These are phyloP conservation scores for Oxygymnocypris stewartii DNA, from an alignment of 2,113 vertebrate species.

Conservation along the genomic window DNA sequence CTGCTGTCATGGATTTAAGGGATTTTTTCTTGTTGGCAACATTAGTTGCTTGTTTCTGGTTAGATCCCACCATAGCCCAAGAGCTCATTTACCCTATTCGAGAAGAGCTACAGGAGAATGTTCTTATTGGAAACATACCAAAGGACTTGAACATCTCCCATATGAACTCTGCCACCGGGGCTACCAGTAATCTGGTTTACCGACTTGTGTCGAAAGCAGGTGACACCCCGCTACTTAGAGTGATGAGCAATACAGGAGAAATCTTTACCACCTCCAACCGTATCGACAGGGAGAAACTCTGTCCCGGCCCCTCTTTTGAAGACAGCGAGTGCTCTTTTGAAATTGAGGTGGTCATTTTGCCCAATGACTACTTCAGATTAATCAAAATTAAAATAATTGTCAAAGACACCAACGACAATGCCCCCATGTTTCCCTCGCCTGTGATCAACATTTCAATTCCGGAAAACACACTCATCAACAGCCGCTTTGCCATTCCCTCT, in stretches of 20 bases:
- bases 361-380: conserved; percentile 98
- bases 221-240: conserved; percentile 93
- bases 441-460: conserved; percentile 99
- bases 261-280: conserved; percentile 97
- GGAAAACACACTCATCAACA: conserved; percentile 98
- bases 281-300: conserved; percentile 97
- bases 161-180: conserved; percentile 90
- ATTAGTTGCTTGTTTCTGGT: conserved; percentile 92
- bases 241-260: conserved; percentile 94
- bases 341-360: conserved; percentile 98
- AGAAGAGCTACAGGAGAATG: conserved; percentile 97
- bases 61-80: conserved; percentile 96
- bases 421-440: conserved; percentile 97
- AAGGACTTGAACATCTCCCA: conserved; percentile 99
- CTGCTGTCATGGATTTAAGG: conserved; percentile 95
- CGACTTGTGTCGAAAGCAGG: conserved; percentile 97
- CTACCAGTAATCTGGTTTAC: conserved; percentile 94
- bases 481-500: conserved; percentile 95
- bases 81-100: conserved; percentile 98
- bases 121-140: conserved; percentile 99
- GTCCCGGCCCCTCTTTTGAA: conserved; percentile 89
- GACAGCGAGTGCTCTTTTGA: conserved; percentile 98
- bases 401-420: conserved; percentile 98
- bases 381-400: conserved; percentile 99
- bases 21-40: conserved; percentile 98